These are phyloP conservation scores for Setophaga coronata DNA, from an alignment of 2,113 vertebrate species.

Conservation along the genomic window DNA sequence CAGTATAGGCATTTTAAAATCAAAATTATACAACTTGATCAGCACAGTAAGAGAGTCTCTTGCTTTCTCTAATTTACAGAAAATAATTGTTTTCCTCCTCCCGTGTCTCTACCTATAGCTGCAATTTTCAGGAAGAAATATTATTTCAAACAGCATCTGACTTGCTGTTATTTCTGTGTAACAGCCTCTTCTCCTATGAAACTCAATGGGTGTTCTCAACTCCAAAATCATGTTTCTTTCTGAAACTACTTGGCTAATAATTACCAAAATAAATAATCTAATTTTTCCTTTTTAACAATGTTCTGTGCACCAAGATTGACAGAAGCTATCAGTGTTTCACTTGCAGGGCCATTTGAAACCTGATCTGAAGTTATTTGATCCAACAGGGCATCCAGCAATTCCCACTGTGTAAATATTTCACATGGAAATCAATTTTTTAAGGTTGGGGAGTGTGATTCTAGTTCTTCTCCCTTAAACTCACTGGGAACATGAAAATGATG, in stretches of 20 bases:
- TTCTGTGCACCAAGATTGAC: not conserved
- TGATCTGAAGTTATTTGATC: not conserved
- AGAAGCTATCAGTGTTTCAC: not conserved
- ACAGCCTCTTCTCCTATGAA: not conserved
- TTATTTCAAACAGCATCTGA: not conserved
- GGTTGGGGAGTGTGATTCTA: not conserved
- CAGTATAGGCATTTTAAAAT: not conserved
- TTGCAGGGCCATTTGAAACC: not conserved
- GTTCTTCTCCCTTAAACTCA: not conserved
- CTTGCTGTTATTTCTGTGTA: not conserved
- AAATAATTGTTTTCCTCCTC: not conserved
- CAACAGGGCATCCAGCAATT: not conserved
- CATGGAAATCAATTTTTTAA: not conserved
- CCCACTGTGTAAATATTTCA: slow-evolving; percentile 7
- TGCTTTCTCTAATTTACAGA: not conserved
- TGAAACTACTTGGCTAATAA: not conserved
- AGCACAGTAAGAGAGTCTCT: not conserved
- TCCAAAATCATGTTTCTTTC: not conserved
- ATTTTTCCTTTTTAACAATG: not conserved
- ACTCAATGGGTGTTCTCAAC: not conserved
- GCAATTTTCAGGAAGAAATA: not conserved
- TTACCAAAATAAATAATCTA: not conserved
- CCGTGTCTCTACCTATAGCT: not conserved
- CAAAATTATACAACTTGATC: not conserved
- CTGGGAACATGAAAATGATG: not conserved